Conservation (phyloP, 2,888 invertebrate genomes). For the Tholera decimalis region DNA sequence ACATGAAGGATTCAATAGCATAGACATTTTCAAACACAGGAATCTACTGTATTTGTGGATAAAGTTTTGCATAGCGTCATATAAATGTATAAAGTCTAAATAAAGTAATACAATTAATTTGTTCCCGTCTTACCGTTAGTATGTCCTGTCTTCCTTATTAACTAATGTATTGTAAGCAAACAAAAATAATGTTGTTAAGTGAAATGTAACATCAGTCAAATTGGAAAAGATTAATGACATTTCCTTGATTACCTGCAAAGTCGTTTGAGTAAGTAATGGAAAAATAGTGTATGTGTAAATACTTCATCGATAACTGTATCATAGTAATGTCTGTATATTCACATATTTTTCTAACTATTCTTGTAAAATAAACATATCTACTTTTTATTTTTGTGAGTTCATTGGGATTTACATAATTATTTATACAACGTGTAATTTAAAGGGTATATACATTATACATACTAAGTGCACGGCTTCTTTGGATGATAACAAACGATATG, state of each 20-base stretch:
- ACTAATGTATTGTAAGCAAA: constrained; percentile 1
- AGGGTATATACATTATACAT: no score
- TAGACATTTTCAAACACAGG: no score
- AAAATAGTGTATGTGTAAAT: constrained; percentile 7
- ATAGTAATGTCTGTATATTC: neutral
- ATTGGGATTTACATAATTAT: no score
- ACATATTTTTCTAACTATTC: neutral
- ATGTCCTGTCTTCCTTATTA: constrained; percentile 1
- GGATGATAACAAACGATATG: no score
- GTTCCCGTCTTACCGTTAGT: no score
- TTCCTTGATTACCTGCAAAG: neutral
- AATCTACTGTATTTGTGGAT: no score
- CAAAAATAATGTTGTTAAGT: neutral
- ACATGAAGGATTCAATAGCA: no score
- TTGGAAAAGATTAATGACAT: constrained; percentile 21
- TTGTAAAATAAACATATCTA: neutral
- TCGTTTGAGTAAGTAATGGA: constrained; percentile 32
- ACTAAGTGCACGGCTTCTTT: no score
- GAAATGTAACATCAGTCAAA: neutral
- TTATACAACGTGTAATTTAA: no score
- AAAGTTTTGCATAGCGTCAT: no score
- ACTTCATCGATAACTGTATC: neutral
- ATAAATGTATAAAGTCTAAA: no score
- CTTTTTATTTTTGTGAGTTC: neutral
- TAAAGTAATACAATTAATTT: no score